Conservation (phyloP, 1,140 invertebrate species). For the Oedothorax gibbosus region DNA sequence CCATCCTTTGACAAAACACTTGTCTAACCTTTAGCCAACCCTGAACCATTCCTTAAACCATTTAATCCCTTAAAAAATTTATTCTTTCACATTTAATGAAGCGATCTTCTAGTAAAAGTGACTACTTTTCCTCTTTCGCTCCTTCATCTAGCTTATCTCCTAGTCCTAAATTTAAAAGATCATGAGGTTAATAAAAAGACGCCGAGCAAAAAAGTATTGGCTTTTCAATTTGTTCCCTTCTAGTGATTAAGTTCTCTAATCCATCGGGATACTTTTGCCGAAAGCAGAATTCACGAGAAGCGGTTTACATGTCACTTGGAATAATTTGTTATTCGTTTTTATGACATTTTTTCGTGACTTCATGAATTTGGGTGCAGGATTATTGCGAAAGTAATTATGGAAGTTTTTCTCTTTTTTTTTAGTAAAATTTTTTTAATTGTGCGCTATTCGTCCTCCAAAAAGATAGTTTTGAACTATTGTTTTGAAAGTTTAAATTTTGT, state of each 20-base stretch:
- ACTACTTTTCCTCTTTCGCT: no score
- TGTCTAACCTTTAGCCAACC: background rate
- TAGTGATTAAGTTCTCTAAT: constrained; percentile 6
- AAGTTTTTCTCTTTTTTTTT: no score
- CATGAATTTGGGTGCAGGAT: no score
- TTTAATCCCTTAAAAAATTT: background rate
- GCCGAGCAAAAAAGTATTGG: background rate
- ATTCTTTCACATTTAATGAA: no score
- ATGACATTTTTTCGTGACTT: no score
- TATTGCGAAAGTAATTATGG: constrained; percentile 23
- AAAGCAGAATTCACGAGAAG: background rate
- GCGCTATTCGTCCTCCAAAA: no score
- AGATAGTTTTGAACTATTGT: no score
- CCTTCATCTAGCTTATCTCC: background rate
- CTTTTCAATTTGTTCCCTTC: constrained; percentile 8
- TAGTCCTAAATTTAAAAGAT: background rate
- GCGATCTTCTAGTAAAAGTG: no score
- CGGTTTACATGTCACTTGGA: no score
- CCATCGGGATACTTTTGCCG: background rate
- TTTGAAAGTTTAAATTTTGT: no score
- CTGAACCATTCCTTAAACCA: background rate
- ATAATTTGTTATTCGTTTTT: no score
- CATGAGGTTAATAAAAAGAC: background rate
- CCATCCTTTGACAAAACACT: background rate
- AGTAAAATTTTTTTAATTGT: no score